A percentile compares a stretch with the other conserved stretches of the same genome.
Conservation (phyloP, 2,797 vertebrate genomes). For the Bovichtus diacanthus region DNA sequence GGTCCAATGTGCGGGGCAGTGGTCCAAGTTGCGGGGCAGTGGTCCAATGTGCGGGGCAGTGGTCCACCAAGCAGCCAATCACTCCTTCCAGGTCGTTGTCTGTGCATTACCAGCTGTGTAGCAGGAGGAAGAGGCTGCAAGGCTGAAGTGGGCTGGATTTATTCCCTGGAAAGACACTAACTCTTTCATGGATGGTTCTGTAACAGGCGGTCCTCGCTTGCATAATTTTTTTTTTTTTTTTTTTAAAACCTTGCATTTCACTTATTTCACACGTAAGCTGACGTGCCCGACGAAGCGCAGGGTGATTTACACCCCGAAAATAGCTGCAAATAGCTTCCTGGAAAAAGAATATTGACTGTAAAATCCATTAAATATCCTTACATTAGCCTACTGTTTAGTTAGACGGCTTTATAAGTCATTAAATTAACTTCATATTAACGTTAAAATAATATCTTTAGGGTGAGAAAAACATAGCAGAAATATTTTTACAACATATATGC, state of each 20-base stretch:
- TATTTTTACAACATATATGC: too few species aligned
- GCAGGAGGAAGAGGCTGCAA: slow-evolving; percentile 1
- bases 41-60: slow-evolving; percentile 38
- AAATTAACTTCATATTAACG: background rate
- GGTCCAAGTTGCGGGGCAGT: slow-evolving; percentile 35
- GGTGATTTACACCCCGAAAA: slow-evolving; percentile 19
- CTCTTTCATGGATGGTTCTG: slow-evolving; percentile 79
- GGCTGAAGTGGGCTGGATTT: slow-evolving; percentile 76
- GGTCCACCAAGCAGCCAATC: slow-evolving; percentile 52
- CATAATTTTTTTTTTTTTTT: too few species aligned
- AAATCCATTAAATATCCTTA: background rate
- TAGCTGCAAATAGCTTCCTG: background rate
- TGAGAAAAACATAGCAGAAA: too few species aligned
- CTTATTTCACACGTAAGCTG: background rate
- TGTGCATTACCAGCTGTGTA: slow-evolving; percentile 81
- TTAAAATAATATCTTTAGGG: background rate
- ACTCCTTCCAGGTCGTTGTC: slow-evolving; percentile 47
- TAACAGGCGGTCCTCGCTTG: slow-evolving; percentile 46
- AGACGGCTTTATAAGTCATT: background rate
- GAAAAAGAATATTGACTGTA: background rate
- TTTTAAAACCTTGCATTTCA: slow-evolving; percentile 29
- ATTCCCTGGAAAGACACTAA: slow-evolving; percentile 75
- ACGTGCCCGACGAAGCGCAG: slow-evolving; percentile 4
- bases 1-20: slow-evolving; percentile 38
- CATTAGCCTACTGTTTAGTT: background rate